Evolutionary conservation across 2,797 vertebrate species (phyloP).

Genomic region (Sebastiscus tertius): DNA sequence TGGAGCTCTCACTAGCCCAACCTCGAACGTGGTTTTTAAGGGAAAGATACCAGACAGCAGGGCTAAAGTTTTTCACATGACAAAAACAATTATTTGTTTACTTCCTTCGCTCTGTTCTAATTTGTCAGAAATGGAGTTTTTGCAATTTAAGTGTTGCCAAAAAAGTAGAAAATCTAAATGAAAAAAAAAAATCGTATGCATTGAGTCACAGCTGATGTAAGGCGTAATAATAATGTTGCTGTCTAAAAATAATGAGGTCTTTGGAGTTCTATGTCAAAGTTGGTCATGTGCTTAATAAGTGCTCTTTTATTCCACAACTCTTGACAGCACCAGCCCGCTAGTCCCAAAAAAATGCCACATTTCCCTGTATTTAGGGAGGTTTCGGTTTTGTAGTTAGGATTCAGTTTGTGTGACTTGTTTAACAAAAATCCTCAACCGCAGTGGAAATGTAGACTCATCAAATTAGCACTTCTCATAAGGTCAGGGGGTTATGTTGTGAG

Average conservation of each 20-base stretch:
- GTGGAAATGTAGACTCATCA: constrained; percentile 78
- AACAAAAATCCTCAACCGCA: constrained; percentile 66
- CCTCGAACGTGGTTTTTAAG: constrained; percentile 75
- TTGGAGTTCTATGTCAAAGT: constrained; percentile 63
- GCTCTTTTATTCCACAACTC: constrained; percentile 64
- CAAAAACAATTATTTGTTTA: constrained; percentile 82
- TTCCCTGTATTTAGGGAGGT: constrained; percentile 57
- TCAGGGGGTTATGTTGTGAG: constrained; percentile 69
- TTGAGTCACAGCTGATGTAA: constrained; percentile 65
- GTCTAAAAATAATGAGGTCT: constrained; percentile 65
- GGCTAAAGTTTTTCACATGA: constrained; percentile 80
- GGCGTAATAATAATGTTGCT: constrained; percentile 47
- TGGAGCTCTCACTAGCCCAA: constrained; percentile 72
- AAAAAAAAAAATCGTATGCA: constrained; percentile 14
- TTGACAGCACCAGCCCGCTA: constrained; percentile 53
- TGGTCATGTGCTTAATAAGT: constrained; percentile 57
- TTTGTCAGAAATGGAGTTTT: constrained; percentile 53
- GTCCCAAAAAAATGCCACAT: constrained; percentile 56
- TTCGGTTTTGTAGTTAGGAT: constrained; percentile 66
- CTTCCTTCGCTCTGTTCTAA: constrained; percentile 55
- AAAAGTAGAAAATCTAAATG: constrained; percentile 53
- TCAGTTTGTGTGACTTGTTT: constrained; percentile 69
- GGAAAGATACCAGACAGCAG: constrained; percentile 81
- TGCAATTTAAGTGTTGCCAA: constrained; percentile 48
- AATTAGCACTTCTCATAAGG: constrained; percentile 68